Base-by-base conservation (phyloP, 1,140 invertebrate genomes). In the Drosophila parabipectinata region DNA sequence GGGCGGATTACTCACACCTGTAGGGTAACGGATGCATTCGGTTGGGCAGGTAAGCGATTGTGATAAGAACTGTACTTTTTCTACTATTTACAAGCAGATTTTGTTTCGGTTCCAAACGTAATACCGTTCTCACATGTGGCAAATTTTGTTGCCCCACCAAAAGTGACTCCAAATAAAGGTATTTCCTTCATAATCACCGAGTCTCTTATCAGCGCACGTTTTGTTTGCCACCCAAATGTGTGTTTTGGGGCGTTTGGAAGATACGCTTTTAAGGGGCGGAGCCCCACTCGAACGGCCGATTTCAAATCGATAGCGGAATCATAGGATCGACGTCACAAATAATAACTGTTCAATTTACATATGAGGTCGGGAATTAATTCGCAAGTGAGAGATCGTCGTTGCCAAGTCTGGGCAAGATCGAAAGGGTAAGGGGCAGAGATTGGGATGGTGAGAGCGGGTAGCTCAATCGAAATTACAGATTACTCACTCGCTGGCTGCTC, bases 331-430 rank as follows among this genome's bases (percentile, higher is more conserved):
- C 78, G 81, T 87, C 81, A 85, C 71, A 48, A 82, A 62, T 82
- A 71, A 77, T 82, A 74, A 80, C 81, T 58, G 74, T 87, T 78
- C 15, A 74, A 77, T 80, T 73, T 67, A 47, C 37, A 77, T 64
- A 56, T 63, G 32, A 18, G 52, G 34, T 56, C 53, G 52, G 52
- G 58, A 73, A 63, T 44, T 30, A 58, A 52, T 72, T 45, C 21
- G 68, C 66, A 45, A 28, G 50, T 39, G 51, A 32, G 53, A 21
- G 24, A 50, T 18, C 55, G 30, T 18, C 47, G 44, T 41, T 61
- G 67, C 41, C 39, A 55, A 39, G 51, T 53, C 14, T 44, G 50
- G 12, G 15, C 51, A 30, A 59, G 63, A 55, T 56, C 9, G 28
- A 7, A 7, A 52, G 12, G 45, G 34, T 34, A 24, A 12, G 7